phyloP scores from a whole-genome alignment of 53 echinoderm and acorn worm genomes.

The Apostichopus leukothele region DNA sequence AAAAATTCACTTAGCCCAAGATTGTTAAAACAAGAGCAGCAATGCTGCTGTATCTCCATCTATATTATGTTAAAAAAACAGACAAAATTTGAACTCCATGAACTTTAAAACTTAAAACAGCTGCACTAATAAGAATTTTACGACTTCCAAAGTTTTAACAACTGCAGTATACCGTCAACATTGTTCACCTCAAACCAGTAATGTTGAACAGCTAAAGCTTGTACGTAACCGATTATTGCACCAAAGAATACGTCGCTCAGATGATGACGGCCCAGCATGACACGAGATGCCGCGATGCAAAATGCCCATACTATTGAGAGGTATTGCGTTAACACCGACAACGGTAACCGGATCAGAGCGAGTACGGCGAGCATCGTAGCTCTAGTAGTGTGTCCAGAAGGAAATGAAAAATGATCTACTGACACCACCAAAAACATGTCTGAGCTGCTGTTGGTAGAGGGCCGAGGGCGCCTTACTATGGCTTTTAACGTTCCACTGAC shows the following conservation, averaged over 20 bases:
- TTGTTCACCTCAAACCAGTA: conserved; percentile 57
- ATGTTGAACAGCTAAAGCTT: conserved; percentile 62
- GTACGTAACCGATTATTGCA: conserved; percentile 71
- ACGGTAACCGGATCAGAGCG: conserved; percentile 20
- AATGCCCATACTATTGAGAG: conserved; percentile 49
- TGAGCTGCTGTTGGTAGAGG: conserved; percentile 58
- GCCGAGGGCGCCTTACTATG: conserved; percentile 71
- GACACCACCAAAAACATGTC: conserved; percentile 89
- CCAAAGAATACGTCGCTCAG: conserved; percentile 81
- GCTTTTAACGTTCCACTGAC: conserved; percentile 71
- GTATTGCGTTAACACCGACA: conserved; percentile 8
- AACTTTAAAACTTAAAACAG: background rate
- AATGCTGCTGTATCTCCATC: too few relatives aligned
- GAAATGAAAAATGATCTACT: conserved; percentile 91
- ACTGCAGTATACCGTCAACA: conserved; percentile 37
- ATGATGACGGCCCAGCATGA: conserved; percentile 86
- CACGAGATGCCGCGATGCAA: conserved; percentile 64
- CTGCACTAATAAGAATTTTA: background rate
- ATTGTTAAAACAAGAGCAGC: too few relatives aligned
- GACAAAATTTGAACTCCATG: too few relatives aligned
- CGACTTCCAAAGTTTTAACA: background rate
- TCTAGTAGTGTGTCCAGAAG: conserved; percentile 93
- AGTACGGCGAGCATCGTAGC: conserved; percentile 67
- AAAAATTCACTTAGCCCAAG: too few relatives aligned
- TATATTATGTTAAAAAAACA: too few relatives aligned